Percentiles rank a stretch among this genome's conserved stretches.
phyloP scores from a whole-genome alignment of 2,113 vertebrate genomes.

The Albula goreensis region DNA sequence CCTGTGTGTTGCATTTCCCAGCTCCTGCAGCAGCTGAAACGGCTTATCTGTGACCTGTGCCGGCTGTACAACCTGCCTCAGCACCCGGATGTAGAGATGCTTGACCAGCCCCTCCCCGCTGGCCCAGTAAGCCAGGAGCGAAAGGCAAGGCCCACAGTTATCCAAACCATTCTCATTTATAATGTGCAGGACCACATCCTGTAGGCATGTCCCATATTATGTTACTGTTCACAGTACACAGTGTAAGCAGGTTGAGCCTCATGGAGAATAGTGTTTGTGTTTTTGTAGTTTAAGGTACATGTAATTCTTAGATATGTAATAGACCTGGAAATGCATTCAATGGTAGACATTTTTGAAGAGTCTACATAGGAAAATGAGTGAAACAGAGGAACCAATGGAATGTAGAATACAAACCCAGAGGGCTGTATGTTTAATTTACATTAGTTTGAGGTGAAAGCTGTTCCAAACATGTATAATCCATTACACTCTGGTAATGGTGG shows the following conservation, averaged over 20 bases:
- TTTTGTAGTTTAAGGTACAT: too few relatives aligned
- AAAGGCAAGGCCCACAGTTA: constrained; percentile 56
- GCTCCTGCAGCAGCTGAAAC: constrained; percentile 94
- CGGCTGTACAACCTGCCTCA: constrained; percentile 97
- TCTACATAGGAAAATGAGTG: neutral
- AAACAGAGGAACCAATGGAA: neutral
- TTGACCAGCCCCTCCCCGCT: constrained; percentile 92
- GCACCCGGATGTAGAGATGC: constrained; percentile 95
- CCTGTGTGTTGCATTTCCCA: constrained; percentile 42
- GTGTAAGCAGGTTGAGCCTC: too few relatives aligned
- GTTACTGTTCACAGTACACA: too few relatives aligned
- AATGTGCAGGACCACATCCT: too few relatives aligned
- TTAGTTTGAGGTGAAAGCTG: neutral
- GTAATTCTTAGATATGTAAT: too few relatives aligned
- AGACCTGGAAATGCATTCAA: too few relatives aligned
- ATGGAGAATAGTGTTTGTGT: too few relatives aligned
- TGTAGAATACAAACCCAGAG: neutral
- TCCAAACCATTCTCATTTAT: neutral
- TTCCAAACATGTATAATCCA: neutral
- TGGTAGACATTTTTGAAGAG: too few relatives aligned
- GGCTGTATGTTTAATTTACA: neutral
- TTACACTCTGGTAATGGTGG: neutral
- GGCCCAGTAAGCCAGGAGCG: constrained; percentile 78
- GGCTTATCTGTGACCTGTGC: constrained; percentile 95
- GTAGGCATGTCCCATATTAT: too few relatives aligned